Evolutionary conservation across 1,140 invertebrate genomes (phyloP).

Genomic region (Theocolax elegans): DNA sequence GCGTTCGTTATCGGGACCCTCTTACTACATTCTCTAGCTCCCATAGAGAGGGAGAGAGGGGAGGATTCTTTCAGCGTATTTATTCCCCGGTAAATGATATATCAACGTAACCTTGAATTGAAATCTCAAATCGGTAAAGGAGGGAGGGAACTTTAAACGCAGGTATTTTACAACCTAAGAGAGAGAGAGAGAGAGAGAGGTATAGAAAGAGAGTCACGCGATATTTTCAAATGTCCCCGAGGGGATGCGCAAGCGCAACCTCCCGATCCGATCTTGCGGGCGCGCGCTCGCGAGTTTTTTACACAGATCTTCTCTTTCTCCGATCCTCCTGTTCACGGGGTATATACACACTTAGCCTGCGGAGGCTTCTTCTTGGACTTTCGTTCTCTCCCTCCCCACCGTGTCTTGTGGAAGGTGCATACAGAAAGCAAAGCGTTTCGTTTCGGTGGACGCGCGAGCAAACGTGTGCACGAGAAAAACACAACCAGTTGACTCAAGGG

Average conservation of each 20-base stretch:
- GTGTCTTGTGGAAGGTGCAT: no score
- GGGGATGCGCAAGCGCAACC: constrained; percentile 16
- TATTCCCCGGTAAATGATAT: constrained; percentile 34
- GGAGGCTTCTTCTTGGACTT: no score
- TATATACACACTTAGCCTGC: no score
- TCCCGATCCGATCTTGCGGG: constrained; percentile 4
- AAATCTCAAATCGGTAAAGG: constrained; percentile 36
- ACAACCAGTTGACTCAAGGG: no score
- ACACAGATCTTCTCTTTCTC: no score
- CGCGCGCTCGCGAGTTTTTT: background rate
- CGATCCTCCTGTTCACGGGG: no score
- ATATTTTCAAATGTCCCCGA: constrained; percentile 38
- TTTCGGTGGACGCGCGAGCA: background rate
- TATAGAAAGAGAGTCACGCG: constrained; percentile 33
- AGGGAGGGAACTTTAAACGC: background rate
- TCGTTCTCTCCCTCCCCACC: no score
- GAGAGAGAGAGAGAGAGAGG: background rate
- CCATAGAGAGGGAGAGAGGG: no score
- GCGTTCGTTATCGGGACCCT: constrained; percentile 22
- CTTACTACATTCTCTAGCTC: constrained; percentile 11
- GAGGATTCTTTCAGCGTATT: constrained; percentile 8
- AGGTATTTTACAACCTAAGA: constrained; percentile 11
- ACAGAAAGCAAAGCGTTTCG: no score
- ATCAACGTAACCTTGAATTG: constrained; percentile 38
- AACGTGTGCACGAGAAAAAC: no score